These are phyloP conservation scores for Flabesymbios commensalis DNA, from an alignment of 2,888 invertebrate species.

Conservation along the genomic window DNA sequence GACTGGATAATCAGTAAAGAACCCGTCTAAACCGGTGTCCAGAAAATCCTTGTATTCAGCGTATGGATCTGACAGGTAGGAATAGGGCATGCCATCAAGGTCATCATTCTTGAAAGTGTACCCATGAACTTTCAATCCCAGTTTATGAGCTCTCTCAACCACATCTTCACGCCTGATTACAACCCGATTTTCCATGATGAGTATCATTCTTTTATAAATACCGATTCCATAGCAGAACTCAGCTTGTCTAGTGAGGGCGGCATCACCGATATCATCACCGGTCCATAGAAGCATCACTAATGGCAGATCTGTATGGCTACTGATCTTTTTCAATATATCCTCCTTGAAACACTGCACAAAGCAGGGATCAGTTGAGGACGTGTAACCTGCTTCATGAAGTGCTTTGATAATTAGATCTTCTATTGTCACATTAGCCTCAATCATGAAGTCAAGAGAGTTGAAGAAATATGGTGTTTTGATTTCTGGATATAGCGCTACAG, in stretches of 20 bases:
- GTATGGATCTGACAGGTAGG: constrained; percentile 22
- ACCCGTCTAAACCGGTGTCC: constrained; percentile 28
- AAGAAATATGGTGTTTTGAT: not conserved
- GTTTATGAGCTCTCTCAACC: not conserved
- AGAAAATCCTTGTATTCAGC: constrained; percentile 15
- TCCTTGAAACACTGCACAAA: constrained; percentile 10
- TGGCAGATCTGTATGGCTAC: not conserved
- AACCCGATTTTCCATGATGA: not conserved
- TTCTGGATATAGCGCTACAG: constrained; percentile 18
- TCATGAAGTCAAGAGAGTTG: not conserved
- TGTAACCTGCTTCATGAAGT: constrained; percentile 9
- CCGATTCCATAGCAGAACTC: constrained; percentile 6
- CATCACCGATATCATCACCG: not conserved
- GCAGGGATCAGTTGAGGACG: not conserved
- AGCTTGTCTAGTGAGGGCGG: not conserved
- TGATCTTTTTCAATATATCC: not conserved
- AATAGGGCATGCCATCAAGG: too few relatives aligned
- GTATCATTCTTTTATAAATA: not conserved
- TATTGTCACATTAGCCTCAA: not conserved
- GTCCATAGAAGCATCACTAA: constrained; percentile 1
- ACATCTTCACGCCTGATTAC: not conserved
- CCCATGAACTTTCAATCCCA: constrained; percentile 1
- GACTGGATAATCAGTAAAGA: constrained; percentile 35
- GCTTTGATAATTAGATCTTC: constrained; percentile 5
- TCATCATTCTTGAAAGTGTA: constrained; percentile 16